Base-by-base conservation (phyloP, 2,888 invertebrate genomes). In the Melanostoma mellinum region DNA sequence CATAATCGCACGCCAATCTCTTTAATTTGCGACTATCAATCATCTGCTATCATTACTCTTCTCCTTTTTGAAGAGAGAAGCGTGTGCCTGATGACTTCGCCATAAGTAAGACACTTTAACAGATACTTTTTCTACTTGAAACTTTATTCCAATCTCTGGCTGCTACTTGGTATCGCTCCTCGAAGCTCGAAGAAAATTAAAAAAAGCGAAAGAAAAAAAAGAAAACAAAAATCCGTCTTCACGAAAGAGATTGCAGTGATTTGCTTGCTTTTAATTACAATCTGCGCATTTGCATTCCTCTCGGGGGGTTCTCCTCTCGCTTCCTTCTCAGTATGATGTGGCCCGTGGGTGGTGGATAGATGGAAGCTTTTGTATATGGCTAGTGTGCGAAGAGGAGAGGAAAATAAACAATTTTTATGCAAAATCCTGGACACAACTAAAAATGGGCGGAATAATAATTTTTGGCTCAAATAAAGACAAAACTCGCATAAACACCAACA, bases 11-110 rank as follows among this genome's bases (percentile, higher is more conserved):
- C 84, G 84, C 84, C 84, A 84, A 84, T 84, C 84, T 84, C 84
- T 84, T 84, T 84, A 84, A 84, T 84, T 84, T 84, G 84, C 71
- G 84, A 84, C 84, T 84, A 79, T 84, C 84, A 84, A 84, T 84
- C 84, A 84, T 84, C 84, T 71, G 84, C 84, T 84, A 84, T 84
- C 84, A 84, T 84, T 84, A 84, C 79, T 84, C 84, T 84, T 84
- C 79, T 74, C 50, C 44, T 63, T 74, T 58, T 60, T 69, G 42
- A 61, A 61, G 71, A 71, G 58, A 44, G 58, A 60, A 79, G 79
- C 84, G 84, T 84, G 84, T 84, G 84, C 84, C 75, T 84, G 84
- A 84, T 84, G 84, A 84, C 84, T 84, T 84, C 71, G 79, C 79
- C 84, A 78, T 84, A 84, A 84, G 84, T 84, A 84, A 84, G 79